These are phyloP conservation scores for Heteromyza rotundicornis DNA, from an alignment of 2,888 invertebrate genomes.

Conservation along the genomic window DNA sequence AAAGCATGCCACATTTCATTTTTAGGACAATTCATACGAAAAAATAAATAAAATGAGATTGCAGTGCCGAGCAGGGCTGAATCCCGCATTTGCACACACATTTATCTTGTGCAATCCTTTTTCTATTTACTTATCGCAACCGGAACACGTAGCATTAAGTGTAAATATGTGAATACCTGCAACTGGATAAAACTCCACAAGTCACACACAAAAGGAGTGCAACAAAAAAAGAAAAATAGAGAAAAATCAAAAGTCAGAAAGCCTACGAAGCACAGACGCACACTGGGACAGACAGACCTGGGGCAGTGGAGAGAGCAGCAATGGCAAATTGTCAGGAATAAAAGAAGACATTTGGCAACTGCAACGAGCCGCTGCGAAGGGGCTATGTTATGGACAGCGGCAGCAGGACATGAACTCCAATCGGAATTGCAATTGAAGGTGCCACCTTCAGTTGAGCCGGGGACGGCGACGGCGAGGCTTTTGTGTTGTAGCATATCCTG, in stretches of 20 bases:
- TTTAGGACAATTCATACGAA: not conserved
- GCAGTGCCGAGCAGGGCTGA: not conserved
- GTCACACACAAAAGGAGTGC: not conserved
- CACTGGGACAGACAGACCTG: no score
- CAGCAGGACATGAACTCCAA: not conserved
- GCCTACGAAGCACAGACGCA: slow-evolving; percentile 10
- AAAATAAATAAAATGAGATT: slow-evolving; percentile 1
- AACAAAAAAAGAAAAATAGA: no score
- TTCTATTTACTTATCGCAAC: slow-evolving; percentile 39
- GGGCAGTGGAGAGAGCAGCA: not conserved
- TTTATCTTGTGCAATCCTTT: not conserved
- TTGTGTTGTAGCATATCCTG: no score
- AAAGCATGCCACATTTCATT: slow-evolving; percentile 7
- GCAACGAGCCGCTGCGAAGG: not conserved
- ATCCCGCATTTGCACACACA: not conserved
- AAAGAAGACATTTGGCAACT: slow-evolving; percentile 5
- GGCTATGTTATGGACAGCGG: not conserved
- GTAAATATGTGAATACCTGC: slow-evolving; percentile 36
- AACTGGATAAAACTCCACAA: not conserved
- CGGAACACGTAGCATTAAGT: slow-evolving; percentile 38
- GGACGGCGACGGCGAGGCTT: not conserved
- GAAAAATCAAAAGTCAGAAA: slow-evolving; percentile 20
- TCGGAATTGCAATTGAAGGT: slow-evolving; percentile 7
- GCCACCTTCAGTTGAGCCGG: not conserved
- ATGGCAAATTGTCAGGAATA: not conserved